Conservation (phyloP, 92 coral and sea anemone species). For the Phenganax stokvisi region DNA sequence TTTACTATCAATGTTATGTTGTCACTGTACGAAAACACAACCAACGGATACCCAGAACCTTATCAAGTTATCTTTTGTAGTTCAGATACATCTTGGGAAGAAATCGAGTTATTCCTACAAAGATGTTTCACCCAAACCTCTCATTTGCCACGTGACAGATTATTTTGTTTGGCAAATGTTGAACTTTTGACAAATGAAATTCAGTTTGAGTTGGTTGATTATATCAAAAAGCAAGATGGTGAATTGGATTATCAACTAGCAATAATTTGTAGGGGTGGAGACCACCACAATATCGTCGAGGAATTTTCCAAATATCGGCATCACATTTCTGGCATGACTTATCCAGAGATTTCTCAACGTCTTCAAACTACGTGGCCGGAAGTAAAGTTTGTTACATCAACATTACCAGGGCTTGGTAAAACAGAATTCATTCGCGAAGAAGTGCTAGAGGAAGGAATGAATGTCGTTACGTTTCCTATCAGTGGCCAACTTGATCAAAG, state of each 20-base stretch:
- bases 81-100: conserved; percentile 42
- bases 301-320: conserved; percentile 65
- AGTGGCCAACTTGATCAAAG: conserved; percentile 75
- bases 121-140: conserved; percentile 36
- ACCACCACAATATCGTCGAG: conserved; percentile 79
- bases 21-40: conserved; percentile 34
- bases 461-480: conserved; percentile 57
- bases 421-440: conserved; percentile 57
- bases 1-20: conserved; percentile 36
- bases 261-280: conserved; percentile 80
- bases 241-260: conserved; percentile 52
- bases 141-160: background rate
- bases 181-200: conserved; percentile 42
- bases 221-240: conserved; percentile 10
- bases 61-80: conserved; percentile 42
- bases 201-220: conserved; percentile 42
- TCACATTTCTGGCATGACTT: conserved; percentile 71
- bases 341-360: conserved; percentile 37
- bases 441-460: conserved; percentile 49
- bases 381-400: conserved; percentile 64
- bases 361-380: conserved; percentile 41
- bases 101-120: conserved; percentile 36
- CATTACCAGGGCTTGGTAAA: conserved; percentile 76
- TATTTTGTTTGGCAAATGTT: conserved; percentile 49
- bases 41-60: conserved; percentile 43